phyloP scores from a whole-genome alignment of 1,140 invertebrate species.

The Zaprionus lachaisei region DNA sequence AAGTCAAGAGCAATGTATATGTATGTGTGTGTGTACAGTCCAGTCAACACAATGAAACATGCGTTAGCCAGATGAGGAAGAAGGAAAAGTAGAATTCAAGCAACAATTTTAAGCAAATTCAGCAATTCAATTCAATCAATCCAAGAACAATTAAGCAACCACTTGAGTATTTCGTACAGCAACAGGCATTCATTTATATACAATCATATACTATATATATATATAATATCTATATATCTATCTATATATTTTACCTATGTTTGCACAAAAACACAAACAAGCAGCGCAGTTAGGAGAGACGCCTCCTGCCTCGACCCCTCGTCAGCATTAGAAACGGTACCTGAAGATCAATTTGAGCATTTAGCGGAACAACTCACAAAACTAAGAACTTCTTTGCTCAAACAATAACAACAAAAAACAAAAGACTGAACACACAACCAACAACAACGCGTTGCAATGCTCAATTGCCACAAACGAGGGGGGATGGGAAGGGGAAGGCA shows the following conservation, averaged over 20 bases:
- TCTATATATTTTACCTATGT: constrained; percentile 65
- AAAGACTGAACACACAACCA: constrained; percentile 37
- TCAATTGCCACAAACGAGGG: constrained; percentile 39
- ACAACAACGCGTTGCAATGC: constrained; percentile 51
- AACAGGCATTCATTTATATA: constrained; percentile 71
- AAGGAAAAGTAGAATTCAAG: constrained; percentile 2
- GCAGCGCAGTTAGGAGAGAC: constrained; percentile 44
- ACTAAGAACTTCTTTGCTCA: constrained; percentile 63
- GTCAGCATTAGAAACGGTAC: constrained; percentile 66
- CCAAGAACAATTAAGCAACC: constrained; percentile 15
- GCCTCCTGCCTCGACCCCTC: constrained; percentile 18
- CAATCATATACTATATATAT: constrained; percentile 56
- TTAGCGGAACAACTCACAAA: constrained; percentile 64
- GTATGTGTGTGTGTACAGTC: constrained; percentile 4
- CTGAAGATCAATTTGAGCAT: constrained; percentile 78
- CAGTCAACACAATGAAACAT: constrained; percentile 28
- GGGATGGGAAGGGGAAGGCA: background rate
- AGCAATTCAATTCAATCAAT: constrained; percentile 41
- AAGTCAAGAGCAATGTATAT: background rate
- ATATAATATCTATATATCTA: background rate
- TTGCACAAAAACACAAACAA: constrained; percentile 61
- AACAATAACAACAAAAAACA: constrained; percentile 40
- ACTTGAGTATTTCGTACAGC: constrained; percentile 69
- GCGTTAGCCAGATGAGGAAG: constrained; percentile 60
- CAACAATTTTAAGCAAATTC: constrained; percentile 34